Evolutionary conservation across 92 coral and sea anemone species (phyloP).

Genomic region (Palythoa grandiflora): DNA sequence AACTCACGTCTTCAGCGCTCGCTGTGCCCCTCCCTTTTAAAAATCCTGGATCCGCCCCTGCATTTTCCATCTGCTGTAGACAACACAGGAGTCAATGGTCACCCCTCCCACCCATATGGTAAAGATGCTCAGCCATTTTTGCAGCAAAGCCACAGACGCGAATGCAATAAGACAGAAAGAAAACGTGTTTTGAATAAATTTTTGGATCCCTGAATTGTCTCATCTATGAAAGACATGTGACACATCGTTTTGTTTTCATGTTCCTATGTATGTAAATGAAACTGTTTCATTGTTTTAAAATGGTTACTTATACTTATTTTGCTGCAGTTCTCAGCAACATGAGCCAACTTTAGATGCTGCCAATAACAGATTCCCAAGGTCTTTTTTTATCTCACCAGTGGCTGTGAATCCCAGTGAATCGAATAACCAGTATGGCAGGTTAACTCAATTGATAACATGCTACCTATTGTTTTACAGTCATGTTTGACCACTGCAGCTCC

Average conservation of each 20-base stretch:
- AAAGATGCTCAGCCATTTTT: constrained; percentile 5
- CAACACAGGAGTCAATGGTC: too few relatives aligned
- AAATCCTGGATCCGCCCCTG: too few relatives aligned
- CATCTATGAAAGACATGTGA: neutral
- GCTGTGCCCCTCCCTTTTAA: too few relatives aligned
- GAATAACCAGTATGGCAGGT: too few relatives aligned
- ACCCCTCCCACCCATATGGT: neutral
- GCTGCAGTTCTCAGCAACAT: constrained; percentile 15
- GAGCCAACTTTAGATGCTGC: neutral
- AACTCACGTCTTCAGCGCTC: too few relatives aligned
- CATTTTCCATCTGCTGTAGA: too few relatives aligned
- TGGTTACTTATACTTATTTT: constrained; percentile 19
- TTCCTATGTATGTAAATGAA: neutral
- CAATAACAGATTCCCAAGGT: too few relatives aligned
- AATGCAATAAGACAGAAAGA: constrained; percentile 9
- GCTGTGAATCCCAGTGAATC: too few relatives aligned
- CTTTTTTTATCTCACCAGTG: too few relatives aligned
- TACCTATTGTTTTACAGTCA: too few relatives aligned
- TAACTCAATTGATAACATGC: too few relatives aligned
- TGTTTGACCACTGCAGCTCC: too few relatives aligned
- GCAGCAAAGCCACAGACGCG: constrained; percentile 9
- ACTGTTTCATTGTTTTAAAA: constrained; percentile 12
- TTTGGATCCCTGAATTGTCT: constrained; percentile 10
- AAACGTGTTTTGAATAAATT: constrained; percentile 2
- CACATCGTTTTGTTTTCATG: constrained; percentile 5